Percentiles rank a stretch among this genome's conserved stretches.
These are phyloP conservation scores for Vannuccia rotundouncinata DNA, from an alignment of 2,888 invertebrate genomes.

Conservation along the genomic window DNA sequence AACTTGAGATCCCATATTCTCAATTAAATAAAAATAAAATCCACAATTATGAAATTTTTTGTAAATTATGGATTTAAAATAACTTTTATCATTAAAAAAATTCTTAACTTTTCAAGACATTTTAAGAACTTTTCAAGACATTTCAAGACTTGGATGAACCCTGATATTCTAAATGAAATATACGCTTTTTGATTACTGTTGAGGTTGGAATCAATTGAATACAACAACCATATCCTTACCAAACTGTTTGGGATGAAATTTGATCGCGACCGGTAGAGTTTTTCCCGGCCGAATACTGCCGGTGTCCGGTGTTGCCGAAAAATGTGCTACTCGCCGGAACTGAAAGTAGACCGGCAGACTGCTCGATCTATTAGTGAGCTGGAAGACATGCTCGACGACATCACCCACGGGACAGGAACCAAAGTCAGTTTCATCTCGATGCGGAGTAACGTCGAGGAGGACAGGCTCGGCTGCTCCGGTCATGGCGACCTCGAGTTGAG, in stretches of 20 bases:
- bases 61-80: no score
- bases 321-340: slow-evolving; percentile 54
- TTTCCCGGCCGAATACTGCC: slow-evolving; percentile 51
- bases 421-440: slow-evolving; percentile 50
- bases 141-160: no score
- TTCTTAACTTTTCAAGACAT: no score
- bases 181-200: no score
- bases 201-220: no score
- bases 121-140: no score
- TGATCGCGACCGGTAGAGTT: slow-evolving; percentile 50
- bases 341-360: slow-evolving; percentile 50
- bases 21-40: no score
- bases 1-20: no score
- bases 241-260: slow-evolving; percentile 44
- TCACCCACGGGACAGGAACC: slow-evolving; percentile 52
- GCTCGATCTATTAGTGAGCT: slow-evolving; percentile 50
- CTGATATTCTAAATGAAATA: no score
- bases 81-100: no score
- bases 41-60: no score
- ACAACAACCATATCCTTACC: no score
- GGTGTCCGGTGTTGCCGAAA: slow-evolving; percentile 48
- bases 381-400: slow-evolving; percentile 49
- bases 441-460: slow-evolving; percentile 46
- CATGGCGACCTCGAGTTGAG: slow-evolving; percentile 47
- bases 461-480: slow-evolving; percentile 56